Conservation (phyloP, 2,797 vertebrate species). For the Mustela erminea region DNA sequence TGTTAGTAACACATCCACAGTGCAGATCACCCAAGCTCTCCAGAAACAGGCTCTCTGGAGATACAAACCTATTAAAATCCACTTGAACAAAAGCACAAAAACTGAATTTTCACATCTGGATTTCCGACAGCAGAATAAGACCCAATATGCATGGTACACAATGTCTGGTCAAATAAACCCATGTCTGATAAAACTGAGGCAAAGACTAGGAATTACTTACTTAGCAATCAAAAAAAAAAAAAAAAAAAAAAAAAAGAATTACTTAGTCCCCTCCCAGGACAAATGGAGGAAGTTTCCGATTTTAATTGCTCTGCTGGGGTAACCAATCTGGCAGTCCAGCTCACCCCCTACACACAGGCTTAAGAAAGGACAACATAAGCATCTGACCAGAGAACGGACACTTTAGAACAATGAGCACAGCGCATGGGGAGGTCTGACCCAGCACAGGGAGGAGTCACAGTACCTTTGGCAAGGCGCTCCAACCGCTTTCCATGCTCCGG, state of each 20-base stretch:
- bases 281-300: background rate
- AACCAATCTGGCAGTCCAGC: background rate
- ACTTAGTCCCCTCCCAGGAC: background rate
- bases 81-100: background rate
- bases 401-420: background rate
- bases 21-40: background rate
- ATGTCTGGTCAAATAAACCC: background rate
- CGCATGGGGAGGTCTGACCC: too few species aligned
- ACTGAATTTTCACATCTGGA: background rate
- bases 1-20: background rate
- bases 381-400: background rate
- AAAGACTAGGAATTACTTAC: background rate
- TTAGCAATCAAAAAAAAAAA: background rate
- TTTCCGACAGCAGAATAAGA: background rate
- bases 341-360: background rate
- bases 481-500: conserved; percentile 97
- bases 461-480: conserved; percentile 98
- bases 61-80: background rate
- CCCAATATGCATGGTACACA: background rate
- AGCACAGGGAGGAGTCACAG: background rate
- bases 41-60: background rate
- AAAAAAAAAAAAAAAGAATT: background rate
- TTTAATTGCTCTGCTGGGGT: background rate
- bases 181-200: background rate
- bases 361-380: background rate